Evolutionary conservation across 2,888 invertebrate species (phyloP).

Genomic region (Frankliniella intonsa): DNA sequence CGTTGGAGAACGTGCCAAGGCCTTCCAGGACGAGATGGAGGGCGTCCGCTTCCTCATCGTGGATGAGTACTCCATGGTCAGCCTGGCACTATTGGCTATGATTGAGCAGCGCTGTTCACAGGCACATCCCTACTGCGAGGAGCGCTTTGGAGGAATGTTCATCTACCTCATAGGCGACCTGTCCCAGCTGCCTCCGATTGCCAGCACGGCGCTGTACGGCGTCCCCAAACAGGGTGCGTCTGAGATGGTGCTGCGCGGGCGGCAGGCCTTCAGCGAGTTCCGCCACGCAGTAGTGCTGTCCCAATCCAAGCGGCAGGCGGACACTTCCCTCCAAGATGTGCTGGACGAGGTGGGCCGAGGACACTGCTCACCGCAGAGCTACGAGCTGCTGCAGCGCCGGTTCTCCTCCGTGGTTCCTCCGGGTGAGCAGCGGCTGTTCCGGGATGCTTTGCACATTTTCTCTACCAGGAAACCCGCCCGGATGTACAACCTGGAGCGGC

Average conservation of each 20-base stretch:
- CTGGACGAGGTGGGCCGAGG: not conserved
- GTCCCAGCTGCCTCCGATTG: too few relatives aligned
- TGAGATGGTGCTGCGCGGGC: not conserved
- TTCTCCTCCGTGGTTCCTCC: not conserved
- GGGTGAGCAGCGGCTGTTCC: not conserved
- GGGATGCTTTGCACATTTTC: not conserved
- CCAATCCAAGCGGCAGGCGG: not conserved
- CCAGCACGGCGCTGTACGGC: too few relatives aligned
- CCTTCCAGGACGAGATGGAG: not conserved
- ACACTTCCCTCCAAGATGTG: not conserved
- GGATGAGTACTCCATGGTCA: too few relatives aligned
- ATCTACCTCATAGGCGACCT: too few relatives aligned
- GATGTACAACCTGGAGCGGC: not conserved
- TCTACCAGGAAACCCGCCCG: not conserved
- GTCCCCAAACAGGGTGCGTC: not conserved
- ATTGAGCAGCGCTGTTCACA: too few relatives aligned
- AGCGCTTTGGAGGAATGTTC: too few relatives aligned
- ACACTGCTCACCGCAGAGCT: not conserved
- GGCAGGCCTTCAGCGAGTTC: not conserved
- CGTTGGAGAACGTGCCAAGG: not conserved
- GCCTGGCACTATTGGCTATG: too few relatives aligned
- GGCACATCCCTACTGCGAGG: too few relatives aligned
- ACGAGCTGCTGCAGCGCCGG: not conserved
- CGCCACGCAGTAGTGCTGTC: not conserved
- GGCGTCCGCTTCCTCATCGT: too few relatives aligned